Evolutionary conservation across 2,113 vertebrate genomes (phyloP).

Genomic region (Aepyceros melampus): DNA sequence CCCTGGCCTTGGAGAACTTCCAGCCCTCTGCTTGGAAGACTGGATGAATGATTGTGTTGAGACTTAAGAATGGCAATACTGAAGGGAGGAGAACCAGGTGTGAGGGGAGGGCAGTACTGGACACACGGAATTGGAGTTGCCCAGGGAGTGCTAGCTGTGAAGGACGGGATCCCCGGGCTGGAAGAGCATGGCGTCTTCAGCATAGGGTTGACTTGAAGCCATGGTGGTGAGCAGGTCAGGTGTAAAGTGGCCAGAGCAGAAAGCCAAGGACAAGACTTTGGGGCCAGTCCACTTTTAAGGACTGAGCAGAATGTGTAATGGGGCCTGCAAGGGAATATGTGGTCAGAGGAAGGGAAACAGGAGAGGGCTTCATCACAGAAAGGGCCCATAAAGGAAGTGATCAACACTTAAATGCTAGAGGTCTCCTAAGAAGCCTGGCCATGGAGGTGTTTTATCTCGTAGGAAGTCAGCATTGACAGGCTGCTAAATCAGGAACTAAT

Average conservation of each 20-base stretch:
- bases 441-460: background rate
- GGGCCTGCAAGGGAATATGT: background rate
- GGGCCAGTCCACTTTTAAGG: background rate
- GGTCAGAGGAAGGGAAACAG: background rate
- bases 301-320: background rate
- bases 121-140: background rate
- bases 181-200: background rate
- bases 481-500: background rate
- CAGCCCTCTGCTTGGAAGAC: background rate
- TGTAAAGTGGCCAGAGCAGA: background rate
- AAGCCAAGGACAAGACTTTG: background rate
- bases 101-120: background rate
- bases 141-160: background rate
- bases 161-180: background rate
- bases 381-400: background rate
- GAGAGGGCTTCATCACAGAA: background rate
- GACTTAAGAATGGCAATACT: background rate
- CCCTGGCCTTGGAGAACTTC: background rate
- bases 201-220: background rate
- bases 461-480: background rate
- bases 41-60: background rate
- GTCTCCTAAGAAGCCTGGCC: background rate
- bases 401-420: background rate
- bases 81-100: background rate
- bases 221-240: fast-evolving